These are phyloP conservation scores for Stigmatopora nigra DNA, from an alignment of 2,113 vertebrate genomes.

Conservation along the genomic window DNA sequence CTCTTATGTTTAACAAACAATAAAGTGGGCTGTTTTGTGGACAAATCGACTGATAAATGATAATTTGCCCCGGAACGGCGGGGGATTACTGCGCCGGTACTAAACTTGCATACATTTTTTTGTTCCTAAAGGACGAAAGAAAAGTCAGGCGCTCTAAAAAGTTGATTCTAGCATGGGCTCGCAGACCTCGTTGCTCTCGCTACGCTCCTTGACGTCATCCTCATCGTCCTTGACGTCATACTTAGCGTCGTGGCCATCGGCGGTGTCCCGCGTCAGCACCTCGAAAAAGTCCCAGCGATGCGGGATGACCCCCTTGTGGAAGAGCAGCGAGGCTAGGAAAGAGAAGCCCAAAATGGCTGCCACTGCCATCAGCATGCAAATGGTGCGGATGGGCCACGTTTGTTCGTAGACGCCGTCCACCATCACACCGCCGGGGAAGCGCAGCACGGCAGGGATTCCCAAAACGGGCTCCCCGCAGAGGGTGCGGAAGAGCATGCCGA, in stretches of 20 bases:
- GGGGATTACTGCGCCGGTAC: not conserved
- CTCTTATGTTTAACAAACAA: no score
- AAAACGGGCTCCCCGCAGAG: slow-evolving; percentile 71
- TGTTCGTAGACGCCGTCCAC: slow-evolving; percentile 57
- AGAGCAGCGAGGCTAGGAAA: slow-evolving; percentile 49
- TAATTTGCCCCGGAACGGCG: not conserved
- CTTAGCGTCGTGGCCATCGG: not conserved
- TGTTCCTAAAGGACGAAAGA: not conserved
- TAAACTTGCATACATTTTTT: slow-evolving; percentile 3
- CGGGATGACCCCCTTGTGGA: slow-evolving; percentile 61
- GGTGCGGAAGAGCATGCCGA: slow-evolving; percentile 67
- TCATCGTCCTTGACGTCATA: slow-evolving; percentile 1
- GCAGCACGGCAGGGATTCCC: slow-evolving; percentile 49
- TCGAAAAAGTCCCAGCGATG: slow-evolving; percentile 64
- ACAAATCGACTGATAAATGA: no score
- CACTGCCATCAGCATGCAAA: slow-evolving; percentile 64
- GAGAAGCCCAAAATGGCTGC: slow-evolving; percentile 58
- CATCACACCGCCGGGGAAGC: slow-evolving; percentile 65
- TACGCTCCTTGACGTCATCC: slow-evolving; percentile 13
- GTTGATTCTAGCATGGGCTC: slow-evolving; percentile 48
- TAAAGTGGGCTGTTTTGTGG: no score
- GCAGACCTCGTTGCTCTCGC: slow-evolving; percentile 22
- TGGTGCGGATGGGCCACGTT: slow-evolving; percentile 69
- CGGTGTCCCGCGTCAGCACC: slow-evolving; percentile 8
- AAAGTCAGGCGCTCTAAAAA: slow-evolving; percentile 16